These are phyloP conservation scores for Ichneumoninae sp. DNA, from an alignment of 2,888 invertebrate genomes.

Conservation along the genomic window DNA sequence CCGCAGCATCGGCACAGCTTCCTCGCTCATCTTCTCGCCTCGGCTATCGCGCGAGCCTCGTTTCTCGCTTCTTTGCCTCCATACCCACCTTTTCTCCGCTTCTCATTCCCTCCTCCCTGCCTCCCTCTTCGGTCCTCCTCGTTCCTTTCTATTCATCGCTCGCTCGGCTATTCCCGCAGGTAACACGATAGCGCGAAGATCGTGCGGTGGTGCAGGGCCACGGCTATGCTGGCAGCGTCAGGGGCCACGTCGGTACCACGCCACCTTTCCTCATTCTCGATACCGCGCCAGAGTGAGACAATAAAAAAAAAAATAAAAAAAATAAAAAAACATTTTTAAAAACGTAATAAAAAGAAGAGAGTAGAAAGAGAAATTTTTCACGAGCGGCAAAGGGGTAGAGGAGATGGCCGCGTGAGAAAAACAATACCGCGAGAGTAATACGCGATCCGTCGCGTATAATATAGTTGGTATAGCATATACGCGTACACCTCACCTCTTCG, in stretches of 20 bases:
- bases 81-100: slow-evolving; percentile 45
- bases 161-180: slow-evolving; percentile 61
- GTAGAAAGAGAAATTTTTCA: slow-evolving; percentile 67
- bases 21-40: slow-evolving; percentile 54
- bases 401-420: slow-evolving; percentile 71
- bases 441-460: slow-evolving; percentile 65
- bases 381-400: slow-evolving; percentile 60
- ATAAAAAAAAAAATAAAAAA: slow-evolving; percentile 43
- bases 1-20: slow-evolving; percentile 19
- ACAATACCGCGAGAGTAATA: slow-evolving; percentile 73
- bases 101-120: slow-evolving; percentile 54
- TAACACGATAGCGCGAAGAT: slow-evolving; percentile 66
- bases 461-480: slow-evolving; percentile 44
- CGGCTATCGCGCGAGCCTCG: slow-evolving; percentile 16
- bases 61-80: not conserved
- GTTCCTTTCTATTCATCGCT: slow-evolving; percentile 60
- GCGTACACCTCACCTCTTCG: slow-evolving; percentile 45
- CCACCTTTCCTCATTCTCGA: slow-evolving; percentile 60
- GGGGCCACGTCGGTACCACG: slow-evolving; percentile 46
- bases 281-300: slow-evolving; percentile 50
- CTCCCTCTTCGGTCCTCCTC: slow-evolving; percentile 31
- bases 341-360: slow-evolving; percentile 10
- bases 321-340: slow-evolving; percentile 29
- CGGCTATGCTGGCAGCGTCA: slow-evolving; percentile 54
- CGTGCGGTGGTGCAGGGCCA: slow-evolving; percentile 57